Percentiles rank a stretch among this genome's conserved stretches.
Evolutionary conservation across 2,113 vertebrate genomes (phyloP).

Genomic region (Mola mola): DNA sequence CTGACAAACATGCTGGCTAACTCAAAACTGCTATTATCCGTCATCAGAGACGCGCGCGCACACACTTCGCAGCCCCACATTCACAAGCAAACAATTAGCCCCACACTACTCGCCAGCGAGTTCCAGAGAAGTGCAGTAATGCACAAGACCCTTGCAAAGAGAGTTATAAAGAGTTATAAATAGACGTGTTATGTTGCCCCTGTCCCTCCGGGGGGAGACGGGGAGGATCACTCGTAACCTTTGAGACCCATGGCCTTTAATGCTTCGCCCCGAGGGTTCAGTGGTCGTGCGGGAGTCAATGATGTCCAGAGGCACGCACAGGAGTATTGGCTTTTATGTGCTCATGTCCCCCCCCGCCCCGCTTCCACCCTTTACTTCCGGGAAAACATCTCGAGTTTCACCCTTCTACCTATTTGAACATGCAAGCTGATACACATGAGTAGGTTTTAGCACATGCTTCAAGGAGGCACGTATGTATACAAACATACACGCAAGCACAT

Average conservation of each 20-base stretch:
- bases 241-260: conserved; percentile 49
- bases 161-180: conserved; percentile 57
- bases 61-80: conserved; percentile 30
- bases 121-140: conserved; percentile 32
- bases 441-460: conserved; percentile 8
- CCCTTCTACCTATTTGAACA: conserved; percentile 9
- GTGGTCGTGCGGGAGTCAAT: conserved; percentile 59
- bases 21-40: conserved; percentile 74
- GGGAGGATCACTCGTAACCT: conserved; percentile 53
- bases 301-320: conserved; percentile 63
- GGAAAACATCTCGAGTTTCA: conserved; percentile 41
- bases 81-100: conserved; percentile 33
- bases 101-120: conserved; percentile 1
- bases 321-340: conserved; percentile 41
- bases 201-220: conserved; percentile 32
- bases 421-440: conserved; percentile 21
- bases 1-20: conserved; percentile 64
- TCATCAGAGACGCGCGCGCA: conserved; percentile 61
- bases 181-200: conserved; percentile 40
- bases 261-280: conserved; percentile 37
- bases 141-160: conserved; percentile 11
- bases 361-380: conserved; percentile 44
- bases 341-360: conserved; percentile 9
- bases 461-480: background rate
- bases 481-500: conserved; percentile 10